These are phyloP conservation scores for Arenicola marina DNA, from an alignment of 2,888 invertebrate genomes.

Conservation along the genomic window DNA sequence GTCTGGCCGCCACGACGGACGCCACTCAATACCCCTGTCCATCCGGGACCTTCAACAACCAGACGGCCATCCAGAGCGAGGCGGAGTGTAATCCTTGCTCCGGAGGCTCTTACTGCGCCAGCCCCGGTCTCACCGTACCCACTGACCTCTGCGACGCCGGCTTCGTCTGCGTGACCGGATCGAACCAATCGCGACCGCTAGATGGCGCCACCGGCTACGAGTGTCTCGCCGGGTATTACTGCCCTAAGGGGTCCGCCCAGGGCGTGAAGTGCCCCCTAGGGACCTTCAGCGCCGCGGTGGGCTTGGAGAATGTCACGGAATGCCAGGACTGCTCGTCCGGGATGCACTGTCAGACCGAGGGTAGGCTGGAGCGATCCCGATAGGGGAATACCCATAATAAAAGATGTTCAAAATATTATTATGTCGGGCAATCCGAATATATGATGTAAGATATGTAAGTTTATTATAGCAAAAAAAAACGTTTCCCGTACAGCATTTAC, in stretches of 20 bases:
- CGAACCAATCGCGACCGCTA: constrained; percentile 44
- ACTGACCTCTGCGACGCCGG: constrained; percentile 51
- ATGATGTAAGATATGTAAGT: no score
- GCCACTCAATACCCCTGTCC: constrained; percentile 46
- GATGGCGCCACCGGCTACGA: constrained; percentile 49
- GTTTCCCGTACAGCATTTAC: no score
- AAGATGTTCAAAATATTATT: no score
- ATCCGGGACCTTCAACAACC: constrained; percentile 50
- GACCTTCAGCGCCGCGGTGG: constrained; percentile 47
- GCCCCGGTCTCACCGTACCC: constrained; percentile 44
- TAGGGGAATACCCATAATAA: no score
- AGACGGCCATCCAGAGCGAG: constrained; percentile 37
- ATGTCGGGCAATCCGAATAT: no score
- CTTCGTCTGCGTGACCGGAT: constrained; percentile 48
- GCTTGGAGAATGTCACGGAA: constrained; percentile 47
- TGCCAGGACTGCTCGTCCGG: constrained; percentile 52
- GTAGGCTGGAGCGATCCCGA: no score
- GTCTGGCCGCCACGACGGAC: constrained; percentile 44
- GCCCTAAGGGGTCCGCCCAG: constrained; percentile 47
- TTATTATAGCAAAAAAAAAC: no score
- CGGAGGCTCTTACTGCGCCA: constrained; percentile 50
- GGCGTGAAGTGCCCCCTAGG: constrained; percentile 53
- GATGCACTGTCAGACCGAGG: constrained; percentile 47
- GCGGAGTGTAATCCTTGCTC: constrained; percentile 48
- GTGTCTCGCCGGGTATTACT: constrained; percentile 52